Conservation (phyloP, 2,113 vertebrate species). For the Channa argus region DNA sequence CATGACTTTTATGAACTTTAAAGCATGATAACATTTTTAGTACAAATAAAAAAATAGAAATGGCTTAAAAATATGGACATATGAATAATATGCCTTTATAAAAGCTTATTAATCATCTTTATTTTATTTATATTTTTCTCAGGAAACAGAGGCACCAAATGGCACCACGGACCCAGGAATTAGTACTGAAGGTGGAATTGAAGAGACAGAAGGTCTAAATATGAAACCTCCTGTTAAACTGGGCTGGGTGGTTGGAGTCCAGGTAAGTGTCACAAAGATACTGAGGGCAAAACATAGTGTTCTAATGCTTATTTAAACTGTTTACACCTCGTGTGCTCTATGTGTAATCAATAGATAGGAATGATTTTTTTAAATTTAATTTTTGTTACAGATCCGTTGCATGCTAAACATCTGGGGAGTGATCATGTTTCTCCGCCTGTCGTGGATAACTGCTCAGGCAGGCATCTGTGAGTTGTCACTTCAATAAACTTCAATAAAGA, state of each 20-base stretch:
- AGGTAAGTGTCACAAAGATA: conserved; percentile 57
- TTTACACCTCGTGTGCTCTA: no score
- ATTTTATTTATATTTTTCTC: neutral
- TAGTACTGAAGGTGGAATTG: conserved; percentile 15
- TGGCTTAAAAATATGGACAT: no score
- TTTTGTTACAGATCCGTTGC: conserved; percentile 75
- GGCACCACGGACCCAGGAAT: conserved; percentile 16
- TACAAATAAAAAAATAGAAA: no score
- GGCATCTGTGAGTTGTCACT: conserved; percentile 75
- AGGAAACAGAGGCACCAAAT: conserved; percentile 60
- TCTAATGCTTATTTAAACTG: no score
- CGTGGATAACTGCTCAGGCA: conserved; percentile 83
- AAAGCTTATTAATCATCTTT: no score
- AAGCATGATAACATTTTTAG: no score
- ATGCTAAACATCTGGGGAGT: conserved; percentile 85
- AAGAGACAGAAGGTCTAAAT: neutral
- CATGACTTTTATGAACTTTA: no score
- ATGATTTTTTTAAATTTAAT: neutral
- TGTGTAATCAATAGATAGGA: no score
- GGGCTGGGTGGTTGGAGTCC: conserved; percentile 81
- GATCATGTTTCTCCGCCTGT: conserved; percentile 81
- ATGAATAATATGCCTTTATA: no score
- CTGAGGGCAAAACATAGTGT: no score
- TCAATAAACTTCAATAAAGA: no score
- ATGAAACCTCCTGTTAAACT: conserved; percentile 66